These are phyloP conservation scores for Stichodactyla helianthus DNA, from an alignment of 64 coral and sea anemone species.

Conservation along the genomic window DNA sequence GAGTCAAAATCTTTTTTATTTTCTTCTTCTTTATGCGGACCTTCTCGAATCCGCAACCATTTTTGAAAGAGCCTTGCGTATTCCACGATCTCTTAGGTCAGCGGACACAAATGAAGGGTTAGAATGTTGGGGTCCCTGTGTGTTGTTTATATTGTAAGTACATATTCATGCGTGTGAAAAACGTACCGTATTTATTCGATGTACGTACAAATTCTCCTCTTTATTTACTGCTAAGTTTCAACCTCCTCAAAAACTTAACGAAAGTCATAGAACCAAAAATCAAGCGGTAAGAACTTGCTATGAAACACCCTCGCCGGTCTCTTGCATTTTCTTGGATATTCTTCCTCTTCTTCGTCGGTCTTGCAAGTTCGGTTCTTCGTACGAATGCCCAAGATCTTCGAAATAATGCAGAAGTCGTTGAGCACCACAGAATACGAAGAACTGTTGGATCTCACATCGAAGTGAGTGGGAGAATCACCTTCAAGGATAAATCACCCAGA, in stretches of 20 bases:
- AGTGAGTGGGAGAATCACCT: neutral
- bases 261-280: too few relatives aligned
- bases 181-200: neutral
- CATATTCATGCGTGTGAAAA: too few relatives aligned
- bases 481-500: neutral
- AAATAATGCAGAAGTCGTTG: neutral
- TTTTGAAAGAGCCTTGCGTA: too few relatives aligned
- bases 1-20: too few relatives aligned
- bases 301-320: neutral
- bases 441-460: neutral
- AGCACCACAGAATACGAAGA: neutral
- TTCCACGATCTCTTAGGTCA: too few relatives aligned
- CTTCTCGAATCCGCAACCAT: too few relatives aligned
- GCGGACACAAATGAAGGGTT: too few relatives aligned
- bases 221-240: neutral
- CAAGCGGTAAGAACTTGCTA: neutral
- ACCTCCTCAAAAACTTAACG: too few relatives aligned
- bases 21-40: too few relatives aligned
- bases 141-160: too few relatives aligned
- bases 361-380: neutral
- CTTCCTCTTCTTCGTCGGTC: neutral
- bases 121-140: too few relatives aligned
- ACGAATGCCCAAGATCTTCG: neutral
- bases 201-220: neutral
- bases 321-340: neutral